These are phyloP conservation scores for Meda fulgida DNA, from an alignment of 2,797 vertebrate species.

Conservation along the genomic window DNA sequence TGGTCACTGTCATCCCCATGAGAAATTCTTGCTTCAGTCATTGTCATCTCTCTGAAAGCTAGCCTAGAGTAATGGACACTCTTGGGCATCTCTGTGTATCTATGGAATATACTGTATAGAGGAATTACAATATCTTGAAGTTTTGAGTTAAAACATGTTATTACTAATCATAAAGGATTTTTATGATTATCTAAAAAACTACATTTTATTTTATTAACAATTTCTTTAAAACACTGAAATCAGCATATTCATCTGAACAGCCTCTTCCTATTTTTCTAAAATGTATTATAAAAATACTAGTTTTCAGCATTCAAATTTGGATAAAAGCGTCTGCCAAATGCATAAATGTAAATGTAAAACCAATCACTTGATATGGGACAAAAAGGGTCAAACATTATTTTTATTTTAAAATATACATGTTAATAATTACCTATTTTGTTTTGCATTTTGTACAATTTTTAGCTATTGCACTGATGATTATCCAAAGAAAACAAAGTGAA, in stretches of 20 bases:
- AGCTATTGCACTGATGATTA: neutral
- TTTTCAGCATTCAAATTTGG: neutral
- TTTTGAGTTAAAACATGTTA: neutral
- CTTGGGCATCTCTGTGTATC: neutral
- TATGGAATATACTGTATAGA: neutral
- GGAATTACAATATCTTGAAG: neutral
- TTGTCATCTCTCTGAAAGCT: slow-evolving; percentile 15
- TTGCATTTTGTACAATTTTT: neutral
- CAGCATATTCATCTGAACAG: neutral
- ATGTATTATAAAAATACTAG: neutral
- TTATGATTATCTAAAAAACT: neutral
- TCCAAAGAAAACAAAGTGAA: neutral
- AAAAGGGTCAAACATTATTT: neutral
- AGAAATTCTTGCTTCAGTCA: slow-evolving; percentile 29
- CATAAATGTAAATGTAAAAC: too few species aligned
- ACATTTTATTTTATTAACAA: neutral
- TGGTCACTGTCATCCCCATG: neutral
- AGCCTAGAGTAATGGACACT: slow-evolving; percentile 1
- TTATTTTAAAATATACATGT: too few species aligned
- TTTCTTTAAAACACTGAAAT: neutral
- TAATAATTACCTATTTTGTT: neutral
- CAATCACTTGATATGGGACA: neutral
- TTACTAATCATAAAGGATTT: neutral
- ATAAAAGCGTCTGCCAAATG: too few species aligned
- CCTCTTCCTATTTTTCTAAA: neutral